Percentiles rank a stretch among this genome's conserved stretches.
These are phyloP conservation scores for Chloroceryle inda DNA, from an alignment of 2,797 vertebrate species.

Conservation along the genomic window DNA sequence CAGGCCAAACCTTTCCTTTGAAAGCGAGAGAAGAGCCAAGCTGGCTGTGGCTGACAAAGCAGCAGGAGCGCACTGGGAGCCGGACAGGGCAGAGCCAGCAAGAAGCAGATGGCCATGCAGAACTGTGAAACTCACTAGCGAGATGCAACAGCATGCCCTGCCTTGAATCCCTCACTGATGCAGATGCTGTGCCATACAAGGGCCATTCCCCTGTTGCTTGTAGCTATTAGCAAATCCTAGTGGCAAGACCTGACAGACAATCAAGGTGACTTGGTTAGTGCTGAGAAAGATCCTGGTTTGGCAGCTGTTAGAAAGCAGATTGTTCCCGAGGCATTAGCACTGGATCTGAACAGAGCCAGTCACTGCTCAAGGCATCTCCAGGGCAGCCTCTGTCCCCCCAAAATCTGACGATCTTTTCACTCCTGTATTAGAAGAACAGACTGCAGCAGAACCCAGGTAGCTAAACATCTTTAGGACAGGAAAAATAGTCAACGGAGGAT, in stretches of 20 bases:
- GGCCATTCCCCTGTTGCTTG: neutral
- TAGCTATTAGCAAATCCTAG: neutral
- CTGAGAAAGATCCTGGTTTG: neutral
- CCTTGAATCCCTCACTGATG: neutral
- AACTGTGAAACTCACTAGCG: neutral
- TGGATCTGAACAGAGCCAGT: neutral
- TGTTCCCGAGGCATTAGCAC: neutral
- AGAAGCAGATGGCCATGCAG: slow-evolving; percentile 54
- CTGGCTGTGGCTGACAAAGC: neutral
- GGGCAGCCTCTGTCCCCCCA: neutral
- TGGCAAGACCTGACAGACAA: neutral
- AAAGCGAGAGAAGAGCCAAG: slow-evolving; percentile 2
- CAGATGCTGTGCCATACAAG: neutral
- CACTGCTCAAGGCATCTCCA: fast-evolving
- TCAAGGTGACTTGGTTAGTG: neutral
- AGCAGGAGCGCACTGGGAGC: neutral
- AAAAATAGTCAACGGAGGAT: neutral
- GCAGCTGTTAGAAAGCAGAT: neutral
- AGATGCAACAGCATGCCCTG: neutral
- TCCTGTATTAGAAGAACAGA: neutral
- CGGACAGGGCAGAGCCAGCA: slow-evolving; percentile 29
- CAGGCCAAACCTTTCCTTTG: slow-evolving; percentile 32
- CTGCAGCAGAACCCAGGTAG: neutral
- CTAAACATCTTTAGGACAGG: neutral
- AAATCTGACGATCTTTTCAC: neutral